Percentiles rank a stretch among this genome's conserved stretches.
These are phyloP conservation scores for Dromas ardeola DNA, from an alignment of 2,113 vertebrate genomes.

Conservation along the genomic window DNA sequence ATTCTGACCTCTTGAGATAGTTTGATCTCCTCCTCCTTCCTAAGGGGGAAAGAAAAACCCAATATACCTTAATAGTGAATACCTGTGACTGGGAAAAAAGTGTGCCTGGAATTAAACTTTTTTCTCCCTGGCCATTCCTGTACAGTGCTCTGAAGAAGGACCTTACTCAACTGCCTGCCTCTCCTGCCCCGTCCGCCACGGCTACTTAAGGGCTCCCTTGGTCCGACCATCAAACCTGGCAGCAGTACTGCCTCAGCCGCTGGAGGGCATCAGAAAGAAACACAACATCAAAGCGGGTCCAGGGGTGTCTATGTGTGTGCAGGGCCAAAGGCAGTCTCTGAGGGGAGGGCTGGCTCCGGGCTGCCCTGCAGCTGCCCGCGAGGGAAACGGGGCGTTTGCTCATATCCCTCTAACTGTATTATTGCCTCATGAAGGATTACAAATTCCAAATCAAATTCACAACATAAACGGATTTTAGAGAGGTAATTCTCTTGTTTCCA, in stretches of 20 bases:
- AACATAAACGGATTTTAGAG: background rate
- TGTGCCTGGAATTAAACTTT: background rate
- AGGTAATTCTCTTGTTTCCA: background rate
- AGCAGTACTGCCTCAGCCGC: background rate
- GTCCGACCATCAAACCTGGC: background rate
- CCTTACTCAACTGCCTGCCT: background rate
- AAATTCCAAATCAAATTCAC: constrained; percentile 19
- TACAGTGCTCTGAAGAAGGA: background rate
- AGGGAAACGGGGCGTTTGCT: accelerated
- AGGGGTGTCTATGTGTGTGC: accelerated
- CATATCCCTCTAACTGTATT: background rate
- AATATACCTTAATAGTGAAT: background rate
- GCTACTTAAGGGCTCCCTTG: accelerated
- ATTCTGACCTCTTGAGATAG: background rate
- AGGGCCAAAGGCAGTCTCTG: background rate
- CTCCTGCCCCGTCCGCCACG: background rate
- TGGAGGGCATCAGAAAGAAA: background rate
- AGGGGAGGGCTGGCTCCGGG: accelerated
- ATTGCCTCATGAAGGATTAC: background rate
- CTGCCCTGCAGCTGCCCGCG: background rate
- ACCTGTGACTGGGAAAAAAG: background rate
- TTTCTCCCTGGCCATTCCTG: background rate
- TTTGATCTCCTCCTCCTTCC: background rate
- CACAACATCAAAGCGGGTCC: background rate
- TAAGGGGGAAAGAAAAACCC: background rate